phyloP scores from a whole-genome alignment of 2,888 invertebrate species.

The Clostera curtula region DNA sequence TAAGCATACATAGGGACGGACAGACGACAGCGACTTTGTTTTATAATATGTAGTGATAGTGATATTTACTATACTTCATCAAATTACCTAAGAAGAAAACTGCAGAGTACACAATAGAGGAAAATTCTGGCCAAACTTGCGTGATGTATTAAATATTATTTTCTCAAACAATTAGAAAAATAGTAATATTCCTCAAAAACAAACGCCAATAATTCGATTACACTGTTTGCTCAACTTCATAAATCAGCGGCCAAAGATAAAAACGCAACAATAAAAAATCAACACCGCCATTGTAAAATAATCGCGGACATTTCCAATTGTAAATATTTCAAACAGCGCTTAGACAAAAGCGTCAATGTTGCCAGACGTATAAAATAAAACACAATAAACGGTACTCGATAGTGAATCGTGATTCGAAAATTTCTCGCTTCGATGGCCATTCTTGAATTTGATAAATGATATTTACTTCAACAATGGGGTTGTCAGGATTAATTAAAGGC shows the following conservation, averaged over 20 bases:
- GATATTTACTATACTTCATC: no score
- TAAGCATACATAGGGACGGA: no score
- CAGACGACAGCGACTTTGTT: no score
- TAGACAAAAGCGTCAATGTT: constrained; percentile 40
- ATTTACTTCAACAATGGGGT: constrained; percentile 48
- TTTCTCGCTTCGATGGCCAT: constrained; percentile 44
- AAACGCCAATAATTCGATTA: constrained; percentile 9
- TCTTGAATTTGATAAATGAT: constrained; percentile 67
- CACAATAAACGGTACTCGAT: constrained; percentile 30
- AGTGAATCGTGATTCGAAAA: constrained; percentile 37
- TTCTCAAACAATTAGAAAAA: no score
- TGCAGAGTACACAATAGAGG: no score
- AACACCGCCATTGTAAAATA: constrained; percentile 17
- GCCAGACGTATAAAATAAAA: constrained; percentile 32
- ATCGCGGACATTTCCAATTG: constrained; percentile 26
- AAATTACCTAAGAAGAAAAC: no score
- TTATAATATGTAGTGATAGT: no score
- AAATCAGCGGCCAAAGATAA: constrained; percentile 12
- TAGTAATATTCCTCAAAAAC: constrained; percentile 4
- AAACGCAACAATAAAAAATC: constrained; percentile 11
- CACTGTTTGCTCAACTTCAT: constrained; percentile 6
- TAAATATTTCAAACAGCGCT: constrained; percentile 28
- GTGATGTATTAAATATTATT: no score
- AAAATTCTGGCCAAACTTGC: no score
- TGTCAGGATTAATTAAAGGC: constrained; percentile 71